These are phyloP conservation scores for Eurypyga helias DNA, from an alignment of 2,113 vertebrate genomes.

Conservation along the genomic window DNA sequence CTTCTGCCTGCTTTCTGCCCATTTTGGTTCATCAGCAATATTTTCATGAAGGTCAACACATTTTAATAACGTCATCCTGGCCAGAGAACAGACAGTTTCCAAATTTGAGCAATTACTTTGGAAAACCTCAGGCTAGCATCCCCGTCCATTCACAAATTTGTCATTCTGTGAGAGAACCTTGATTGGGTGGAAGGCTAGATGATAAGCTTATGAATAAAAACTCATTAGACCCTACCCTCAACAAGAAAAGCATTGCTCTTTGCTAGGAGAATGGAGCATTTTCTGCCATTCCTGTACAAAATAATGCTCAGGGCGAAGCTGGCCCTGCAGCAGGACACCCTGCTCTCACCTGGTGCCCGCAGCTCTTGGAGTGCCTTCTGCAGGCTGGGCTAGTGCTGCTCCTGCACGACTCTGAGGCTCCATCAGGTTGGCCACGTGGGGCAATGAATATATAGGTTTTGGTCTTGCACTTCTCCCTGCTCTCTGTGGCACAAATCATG, in stretches of 20 bases:
- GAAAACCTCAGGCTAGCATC: neutral
- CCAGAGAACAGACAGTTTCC: neutral
- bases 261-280: neutral
- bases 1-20: neutral
- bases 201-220: neutral
- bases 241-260: neutral
- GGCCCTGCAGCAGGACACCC: neutral
- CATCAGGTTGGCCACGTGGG: fast-evolving
- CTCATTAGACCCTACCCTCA: neutral
- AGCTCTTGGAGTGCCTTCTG: neutral
- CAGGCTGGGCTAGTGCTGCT: neutral
- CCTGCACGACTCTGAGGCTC: neutral
- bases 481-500: neutral
- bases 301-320: neutral
- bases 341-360: neutral
- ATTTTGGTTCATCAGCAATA: constrained; percentile 12
- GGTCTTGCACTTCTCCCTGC: neutral
- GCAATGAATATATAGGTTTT: neutral
- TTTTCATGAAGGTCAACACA: constrained; percentile 27
- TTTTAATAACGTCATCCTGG: neutral
- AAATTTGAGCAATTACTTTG: neutral
- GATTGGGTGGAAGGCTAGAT: neutral
- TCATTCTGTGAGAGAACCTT: neutral
- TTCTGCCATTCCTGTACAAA: neutral
- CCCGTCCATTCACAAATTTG: neutral